These are phyloP conservation scores for Conomelus anceps DNA, from an alignment of 2,888 invertebrate genomes.

Conservation along the genomic window DNA sequence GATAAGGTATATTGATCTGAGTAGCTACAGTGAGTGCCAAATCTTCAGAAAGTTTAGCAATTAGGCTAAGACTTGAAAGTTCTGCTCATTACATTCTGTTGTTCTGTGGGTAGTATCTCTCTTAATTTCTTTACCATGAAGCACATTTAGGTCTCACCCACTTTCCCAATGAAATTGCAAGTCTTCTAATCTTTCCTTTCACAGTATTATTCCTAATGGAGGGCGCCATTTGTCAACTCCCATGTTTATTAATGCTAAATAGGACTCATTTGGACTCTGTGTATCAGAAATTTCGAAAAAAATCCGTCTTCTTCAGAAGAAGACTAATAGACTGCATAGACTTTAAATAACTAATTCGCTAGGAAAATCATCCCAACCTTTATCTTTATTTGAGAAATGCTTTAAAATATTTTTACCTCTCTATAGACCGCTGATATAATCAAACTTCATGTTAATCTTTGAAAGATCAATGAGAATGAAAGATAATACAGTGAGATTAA, in stretches of 20 bases:
- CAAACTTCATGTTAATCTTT: too few species aligned
- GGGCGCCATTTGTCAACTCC: neutral
- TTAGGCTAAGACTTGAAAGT: neutral
- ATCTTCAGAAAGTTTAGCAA: neutral
- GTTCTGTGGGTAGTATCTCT: neutral
- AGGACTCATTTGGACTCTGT: too few species aligned
- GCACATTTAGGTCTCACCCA: neutral
- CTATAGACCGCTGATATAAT: too few species aligned
- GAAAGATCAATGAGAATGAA: too few species aligned
- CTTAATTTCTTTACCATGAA: neutral
- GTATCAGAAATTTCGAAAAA: too few species aligned
- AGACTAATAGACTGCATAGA: too few species aligned
- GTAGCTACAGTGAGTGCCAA: neutral
- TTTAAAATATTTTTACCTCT: too few species aligned
- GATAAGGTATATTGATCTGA: neutral
- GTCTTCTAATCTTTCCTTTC: neutral
- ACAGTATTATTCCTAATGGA: neutral
- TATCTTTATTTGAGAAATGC: too few species aligned
- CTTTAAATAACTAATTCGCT: too few species aligned
- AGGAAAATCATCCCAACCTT: too few species aligned
- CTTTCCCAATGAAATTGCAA: neutral
- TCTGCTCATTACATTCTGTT: neutral
- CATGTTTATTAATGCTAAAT: neutral
- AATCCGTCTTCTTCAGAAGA: too few species aligned
- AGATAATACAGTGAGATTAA: too few species aligned